phyloP scores from a whole-genome alignment of 2,113 vertebrate genomes.

The Rhombomys opimus region DNA sequence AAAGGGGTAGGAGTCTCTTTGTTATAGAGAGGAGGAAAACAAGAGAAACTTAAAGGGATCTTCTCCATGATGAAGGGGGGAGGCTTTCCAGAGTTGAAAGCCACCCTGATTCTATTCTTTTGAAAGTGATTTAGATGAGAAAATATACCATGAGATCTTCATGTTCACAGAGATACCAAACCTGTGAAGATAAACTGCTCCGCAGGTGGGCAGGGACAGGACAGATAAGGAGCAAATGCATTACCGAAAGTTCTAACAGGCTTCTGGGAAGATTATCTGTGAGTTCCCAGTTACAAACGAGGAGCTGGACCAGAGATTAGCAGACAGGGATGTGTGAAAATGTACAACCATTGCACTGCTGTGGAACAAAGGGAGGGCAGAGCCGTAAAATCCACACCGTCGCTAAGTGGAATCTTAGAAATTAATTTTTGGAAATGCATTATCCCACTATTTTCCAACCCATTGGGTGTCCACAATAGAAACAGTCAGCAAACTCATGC shows the following conservation, averaged over 20 bases:
- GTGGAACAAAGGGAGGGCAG: background rate
- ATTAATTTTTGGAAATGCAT: constrained; percentile 30
- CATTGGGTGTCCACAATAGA: background rate
- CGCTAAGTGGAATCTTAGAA: background rate
- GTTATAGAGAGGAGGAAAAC: background rate
- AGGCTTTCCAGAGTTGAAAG: constrained; percentile 43
- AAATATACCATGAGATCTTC: constrained; percentile 58
- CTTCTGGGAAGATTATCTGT: constrained; percentile 44
- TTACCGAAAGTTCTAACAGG: constrained; percentile 41
- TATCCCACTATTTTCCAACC: background rate
- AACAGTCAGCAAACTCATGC: background rate
- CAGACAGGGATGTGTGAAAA: background rate
- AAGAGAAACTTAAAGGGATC: background rate
- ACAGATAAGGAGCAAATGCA: constrained; percentile 56
- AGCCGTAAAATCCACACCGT: background rate
- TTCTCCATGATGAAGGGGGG: background rate
- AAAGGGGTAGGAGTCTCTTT: background rate
- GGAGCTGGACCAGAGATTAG: constrained; percentile 6
- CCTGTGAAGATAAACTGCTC: constrained; percentile 57
- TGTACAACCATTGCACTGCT: fast-evolving
- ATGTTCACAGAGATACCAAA: constrained; percentile 40
- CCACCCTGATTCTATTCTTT: constrained; percentile 28
- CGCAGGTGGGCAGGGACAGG: constrained; percentile 30
- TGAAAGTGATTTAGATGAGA: constrained; percentile 61
- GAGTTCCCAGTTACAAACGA: constrained; percentile 19